Percentiles rank a stretch among this genome's conserved stretches.
These are phyloP conservation scores for Orthosia cruda DNA, from an alignment of 2,888 invertebrate species.

Conservation along the genomic window DNA sequence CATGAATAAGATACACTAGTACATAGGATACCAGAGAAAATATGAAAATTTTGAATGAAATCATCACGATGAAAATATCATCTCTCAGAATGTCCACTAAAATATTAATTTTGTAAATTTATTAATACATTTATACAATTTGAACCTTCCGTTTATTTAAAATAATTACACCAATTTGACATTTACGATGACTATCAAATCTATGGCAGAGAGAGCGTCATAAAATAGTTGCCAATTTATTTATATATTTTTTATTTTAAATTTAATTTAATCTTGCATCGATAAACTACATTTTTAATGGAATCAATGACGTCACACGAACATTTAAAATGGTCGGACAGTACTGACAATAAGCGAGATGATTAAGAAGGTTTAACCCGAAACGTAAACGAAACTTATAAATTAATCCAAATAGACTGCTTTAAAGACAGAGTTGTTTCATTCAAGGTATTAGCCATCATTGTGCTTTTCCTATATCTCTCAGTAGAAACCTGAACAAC, in stretches of 20 bases:
- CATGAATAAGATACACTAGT: no score
- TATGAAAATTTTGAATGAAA: no score
- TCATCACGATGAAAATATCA: conserved; percentile 16
- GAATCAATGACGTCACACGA: conserved; percentile 35
- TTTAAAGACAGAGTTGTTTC: no score
- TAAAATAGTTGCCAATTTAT: conserved; percentile 58
- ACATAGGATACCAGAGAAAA: no score
- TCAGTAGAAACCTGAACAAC: no score
- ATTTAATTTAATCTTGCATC: conserved; percentile 32
- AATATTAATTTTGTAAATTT: conserved; percentile 38
- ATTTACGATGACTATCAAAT: conserved; percentile 57
- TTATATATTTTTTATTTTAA: conserved; percentile 26
- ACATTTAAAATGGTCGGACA: conserved; percentile 7
- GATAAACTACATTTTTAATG: conserved; percentile 61
- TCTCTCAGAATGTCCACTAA: neutral
- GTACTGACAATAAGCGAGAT: neutral
- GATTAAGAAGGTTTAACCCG: conserved; percentile 1
- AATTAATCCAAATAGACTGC: no score
- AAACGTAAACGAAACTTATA: no score
- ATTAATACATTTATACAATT: conserved; percentile 10
- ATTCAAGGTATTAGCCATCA: no score
- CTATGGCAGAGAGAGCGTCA: conserved; percentile 30
- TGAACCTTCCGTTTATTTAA: conserved; percentile 13
- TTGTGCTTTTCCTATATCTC: no score
- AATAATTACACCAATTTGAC: conserved; percentile 50